Conservation (phyloP, 2,888 invertebrate species). For the Brachyptera putata region DNA sequence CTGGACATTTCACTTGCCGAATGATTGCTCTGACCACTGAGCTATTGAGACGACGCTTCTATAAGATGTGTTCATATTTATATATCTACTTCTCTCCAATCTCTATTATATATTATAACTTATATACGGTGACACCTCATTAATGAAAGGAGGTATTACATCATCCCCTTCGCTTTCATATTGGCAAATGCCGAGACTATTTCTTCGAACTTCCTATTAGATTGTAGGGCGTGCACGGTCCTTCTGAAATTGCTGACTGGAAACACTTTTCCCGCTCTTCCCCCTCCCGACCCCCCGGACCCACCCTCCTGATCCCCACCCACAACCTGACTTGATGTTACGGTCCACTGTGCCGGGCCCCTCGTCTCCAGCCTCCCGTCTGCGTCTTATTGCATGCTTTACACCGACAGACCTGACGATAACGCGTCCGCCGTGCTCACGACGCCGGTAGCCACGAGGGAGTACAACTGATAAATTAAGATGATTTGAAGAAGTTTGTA, state of each 20-base stretch:
- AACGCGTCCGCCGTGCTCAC: background rate
- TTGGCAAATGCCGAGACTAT: conserved; percentile 1
- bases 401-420: background rate
- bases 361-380: background rate
- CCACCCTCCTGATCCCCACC: background rate
- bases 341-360: conserved; percentile 4
- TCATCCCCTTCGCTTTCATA: too few species aligned
- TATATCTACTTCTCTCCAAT: too few species aligned
- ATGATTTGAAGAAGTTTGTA: too few species aligned
- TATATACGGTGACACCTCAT: too few species aligned
- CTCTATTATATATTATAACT: too few species aligned
- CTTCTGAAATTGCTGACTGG: conserved; percentile 6
- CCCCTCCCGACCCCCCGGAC: background rate
- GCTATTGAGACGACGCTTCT: too few species aligned
- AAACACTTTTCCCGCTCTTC: background rate
- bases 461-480: too few species aligned
- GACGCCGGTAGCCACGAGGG: background rate
- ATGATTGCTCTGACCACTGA: too few species aligned
- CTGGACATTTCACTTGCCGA: too few species aligned
- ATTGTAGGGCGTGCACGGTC: background rate
- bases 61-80: too few species aligned
- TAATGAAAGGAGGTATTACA: too few species aligned
- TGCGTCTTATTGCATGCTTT: background rate
- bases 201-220: background rate
- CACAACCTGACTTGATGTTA: background rate